Conservation (phyloP, 2,888 invertebrate genomes). For the Galerucella calmariensis region DNA sequence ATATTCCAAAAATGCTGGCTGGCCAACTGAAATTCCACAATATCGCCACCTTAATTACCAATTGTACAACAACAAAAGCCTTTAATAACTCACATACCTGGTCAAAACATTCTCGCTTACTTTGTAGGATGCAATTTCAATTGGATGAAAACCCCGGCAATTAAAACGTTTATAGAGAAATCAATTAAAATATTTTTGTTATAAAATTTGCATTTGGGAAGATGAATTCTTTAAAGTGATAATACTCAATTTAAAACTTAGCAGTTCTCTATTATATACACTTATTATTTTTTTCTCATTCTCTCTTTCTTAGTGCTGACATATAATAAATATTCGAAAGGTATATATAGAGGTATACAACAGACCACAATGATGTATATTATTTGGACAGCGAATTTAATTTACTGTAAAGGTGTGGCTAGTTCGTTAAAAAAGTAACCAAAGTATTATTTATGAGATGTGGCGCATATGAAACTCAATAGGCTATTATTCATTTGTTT, state of each 20-base stretch:
- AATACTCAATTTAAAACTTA: conserved; percentile 12
- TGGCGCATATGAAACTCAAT: conserved; percentile 47
- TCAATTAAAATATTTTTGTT: too few species aligned
- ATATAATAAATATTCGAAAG: conserved; percentile 28
- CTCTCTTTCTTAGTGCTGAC: conserved; percentile 11
- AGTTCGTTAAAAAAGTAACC: conserved; percentile 49
- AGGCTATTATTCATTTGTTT: conserved; percentile 50
- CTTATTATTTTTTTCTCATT: not conserved
- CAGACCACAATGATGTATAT: conserved; percentile 32
- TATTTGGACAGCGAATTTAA: conserved; percentile 49
- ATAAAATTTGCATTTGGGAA: too few species aligned
- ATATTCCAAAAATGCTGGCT: conserved; percentile 56
- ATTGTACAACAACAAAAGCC: conserved; percentile 56
- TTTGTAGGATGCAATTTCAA: too few species aligned
- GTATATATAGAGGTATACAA: not conserved
- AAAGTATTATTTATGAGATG: conserved; percentile 47
- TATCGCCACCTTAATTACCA: conserved; percentile 57
- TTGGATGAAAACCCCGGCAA: too few species aligned
- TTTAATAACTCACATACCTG: conserved; percentile 60
- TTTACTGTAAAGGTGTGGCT: conserved; percentile 48
- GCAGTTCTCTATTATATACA: not conserved
- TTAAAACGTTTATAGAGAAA: too few species aligned
- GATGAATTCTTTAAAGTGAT: not conserved
- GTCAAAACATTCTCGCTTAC: conserved; percentile 43
- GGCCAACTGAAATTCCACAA: conserved; percentile 52